Evolutionary conservation across 1,140 invertebrate genomes (phyloP), one percentile per base, ranked within the genome.

Genomic region (Tetragnatha versicolor): DNA sequence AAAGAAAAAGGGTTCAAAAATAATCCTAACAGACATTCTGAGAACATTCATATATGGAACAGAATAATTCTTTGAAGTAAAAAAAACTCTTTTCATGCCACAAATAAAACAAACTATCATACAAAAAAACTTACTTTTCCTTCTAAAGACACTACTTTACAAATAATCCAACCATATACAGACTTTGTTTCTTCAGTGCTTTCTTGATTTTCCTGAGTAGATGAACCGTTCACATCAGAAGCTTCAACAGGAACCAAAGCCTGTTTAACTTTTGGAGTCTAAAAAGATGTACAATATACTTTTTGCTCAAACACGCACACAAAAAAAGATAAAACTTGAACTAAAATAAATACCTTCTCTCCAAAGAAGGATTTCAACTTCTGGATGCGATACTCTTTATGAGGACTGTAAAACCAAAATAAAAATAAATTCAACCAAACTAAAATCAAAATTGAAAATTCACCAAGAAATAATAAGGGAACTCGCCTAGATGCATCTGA

Each of bases 111-210:
- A 45, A 10, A 45, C 42, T 45, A n/a, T n/a, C n/a, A n/a, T n/a
- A n/a, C 9, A 31, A 35, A n/a, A 27, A 10, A 81, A 72, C 84
- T 87, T 85, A 93, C 92, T 89, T 93, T 93, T 83, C 92, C 91
- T 86, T 93, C 92, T 77, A 92, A 89, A 83, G 92, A 89, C 49
- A 92, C 91, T 81, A 93, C 91, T 87, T 95, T 95, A 82, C 93
- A 91, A 81, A 92, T 90, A 69, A 95, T 88, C 77, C 88, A 89
- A 49, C 94, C 93, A 85, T 94, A 63, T 2, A 63, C n/a, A 45
- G 37, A 37, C 27, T 94, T 92, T 33, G 93, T 86, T 85, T 93
- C 91, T 83, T 94, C 91, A 25, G 93, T 91, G 86, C 94, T 91
- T 0, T 93, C 89, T 81, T 91, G 90, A 85, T 94, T 93, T 35